Percentiles rank a stretch among this genome's conserved stretches.
Evolutionary conservation across 2,797 vertebrate species (phyloP).

Genomic region (Intellagama lesueurii): DNA sequence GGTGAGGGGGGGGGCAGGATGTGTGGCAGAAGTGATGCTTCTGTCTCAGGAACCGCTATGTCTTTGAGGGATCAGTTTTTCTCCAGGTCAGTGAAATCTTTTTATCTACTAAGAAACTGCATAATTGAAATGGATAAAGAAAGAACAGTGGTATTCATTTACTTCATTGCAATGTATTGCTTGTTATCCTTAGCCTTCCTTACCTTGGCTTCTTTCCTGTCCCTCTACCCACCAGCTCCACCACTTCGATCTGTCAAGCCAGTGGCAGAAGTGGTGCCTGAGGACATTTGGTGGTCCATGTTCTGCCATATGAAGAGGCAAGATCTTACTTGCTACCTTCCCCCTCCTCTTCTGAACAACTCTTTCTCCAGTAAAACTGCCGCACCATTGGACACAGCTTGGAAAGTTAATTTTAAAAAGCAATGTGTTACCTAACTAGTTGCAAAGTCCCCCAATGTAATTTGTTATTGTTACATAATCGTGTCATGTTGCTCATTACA

Average conservation of each 20-base stretch:
- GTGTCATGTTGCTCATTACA: no score
- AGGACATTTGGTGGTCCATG: neutral
- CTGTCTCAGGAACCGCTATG: neutral
- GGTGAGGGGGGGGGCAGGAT: neutral
- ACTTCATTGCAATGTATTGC: neutral
- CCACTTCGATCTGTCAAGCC: neutral
- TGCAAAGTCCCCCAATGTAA: no score
- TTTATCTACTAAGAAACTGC: neutral
- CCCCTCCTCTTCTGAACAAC: no score
- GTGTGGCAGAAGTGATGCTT: neutral
- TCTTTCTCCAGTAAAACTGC: no score
- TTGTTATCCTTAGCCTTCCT: neutral
- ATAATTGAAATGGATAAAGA: neutral
- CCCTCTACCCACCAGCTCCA: no score
- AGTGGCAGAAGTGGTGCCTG: neutral
- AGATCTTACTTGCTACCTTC: no score
- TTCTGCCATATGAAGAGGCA: no score
- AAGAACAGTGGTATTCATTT: neutral
- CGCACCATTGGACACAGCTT: no score
- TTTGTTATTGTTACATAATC: no score
- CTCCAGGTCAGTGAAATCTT: neutral
- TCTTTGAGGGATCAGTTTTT: constrained; percentile 37
- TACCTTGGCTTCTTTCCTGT: neutral
- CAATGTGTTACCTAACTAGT: no score
- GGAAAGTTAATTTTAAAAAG: no score